Evolutionary conservation across 2,888 invertebrate species (phyloP).

Genomic region (Sinopyrophorus schimmeli): DNA sequence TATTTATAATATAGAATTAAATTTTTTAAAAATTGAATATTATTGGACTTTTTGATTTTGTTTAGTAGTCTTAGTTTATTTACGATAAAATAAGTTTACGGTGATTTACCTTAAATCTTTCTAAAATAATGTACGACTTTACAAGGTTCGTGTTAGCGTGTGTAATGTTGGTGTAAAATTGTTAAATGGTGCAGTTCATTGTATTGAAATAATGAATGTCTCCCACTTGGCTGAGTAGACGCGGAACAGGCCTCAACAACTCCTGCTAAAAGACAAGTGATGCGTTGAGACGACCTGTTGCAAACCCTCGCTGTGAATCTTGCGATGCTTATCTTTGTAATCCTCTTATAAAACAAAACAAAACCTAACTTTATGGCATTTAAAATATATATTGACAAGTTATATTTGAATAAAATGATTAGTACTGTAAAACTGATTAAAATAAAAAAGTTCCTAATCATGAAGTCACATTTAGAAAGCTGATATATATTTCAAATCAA

Average conservation of each 20-base stretch:
- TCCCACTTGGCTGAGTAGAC: slow-evolving; percentile 46
- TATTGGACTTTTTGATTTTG: no score
- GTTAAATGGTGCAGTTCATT: slow-evolving; percentile 55
- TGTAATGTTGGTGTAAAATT: slow-evolving; percentile 54
- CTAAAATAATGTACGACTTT: slow-evolving; percentile 45
- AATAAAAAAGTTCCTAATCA: no score
- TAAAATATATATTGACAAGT: slow-evolving; percentile 18
- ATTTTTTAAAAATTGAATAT: no score
- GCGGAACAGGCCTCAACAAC: slow-evolving; percentile 28
- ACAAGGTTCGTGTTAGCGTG: slow-evolving; percentile 47
- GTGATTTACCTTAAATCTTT: slow-evolving; percentile 38
- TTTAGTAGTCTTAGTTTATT: no score
- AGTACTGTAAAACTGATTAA: no score
- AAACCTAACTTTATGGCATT: slow-evolving; percentile 23
- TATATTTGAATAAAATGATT: no score
- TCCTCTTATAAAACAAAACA: slow-evolving; percentile 31
- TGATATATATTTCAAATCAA: no score
- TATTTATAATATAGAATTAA: no score
- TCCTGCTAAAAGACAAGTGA: slow-evolving; percentile 37
- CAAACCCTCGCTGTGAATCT: slow-evolving; percentile 28
- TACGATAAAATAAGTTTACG: slow-evolving; percentile 27
- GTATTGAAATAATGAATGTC: slow-evolving; percentile 56
- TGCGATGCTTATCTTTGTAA: slow-evolving; percentile 32
- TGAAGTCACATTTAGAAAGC: no score
- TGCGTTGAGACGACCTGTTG: slow-evolving; percentile 34